Percentiles rank a stretch among this genome's conserved stretches.
phyloP scores from a whole-genome alignment of 92 coral and sea anemone species.

The Plumapathes pennacea region DNA sequence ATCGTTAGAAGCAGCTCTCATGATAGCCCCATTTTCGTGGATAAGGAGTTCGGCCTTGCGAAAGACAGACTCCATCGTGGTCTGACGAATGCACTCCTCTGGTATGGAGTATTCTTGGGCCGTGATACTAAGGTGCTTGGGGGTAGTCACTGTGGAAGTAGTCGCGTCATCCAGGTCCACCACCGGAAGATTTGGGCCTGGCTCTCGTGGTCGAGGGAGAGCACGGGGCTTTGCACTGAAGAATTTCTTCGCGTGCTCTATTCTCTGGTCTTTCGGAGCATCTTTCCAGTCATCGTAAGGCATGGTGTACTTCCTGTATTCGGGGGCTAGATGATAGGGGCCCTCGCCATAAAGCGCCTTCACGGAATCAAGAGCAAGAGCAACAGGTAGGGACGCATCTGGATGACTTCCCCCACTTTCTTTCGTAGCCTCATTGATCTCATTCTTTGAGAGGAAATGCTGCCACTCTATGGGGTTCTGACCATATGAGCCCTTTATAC shows the following conservation, averaged over 20 bases:
- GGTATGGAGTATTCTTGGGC: constrained; percentile 42
- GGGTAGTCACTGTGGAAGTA: not conserved
- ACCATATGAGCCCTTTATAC: constrained; percentile 32
- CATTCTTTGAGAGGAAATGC: constrained; percentile 46
- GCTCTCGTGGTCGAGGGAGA: too few relatives aligned
- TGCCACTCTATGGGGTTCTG: constrained; percentile 62
- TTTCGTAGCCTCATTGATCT: constrained; percentile 19
- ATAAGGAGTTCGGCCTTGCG: constrained; percentile 37
- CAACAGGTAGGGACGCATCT: constrained; percentile 24
- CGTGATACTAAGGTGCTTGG: constrained; percentile 9
- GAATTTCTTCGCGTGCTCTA: constrained; percentile 9
- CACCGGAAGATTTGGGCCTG: too few relatives aligned
- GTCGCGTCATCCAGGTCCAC: not conserved
- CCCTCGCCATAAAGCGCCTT: constrained; percentile 52
- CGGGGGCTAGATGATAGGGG: constrained; percentile 17
- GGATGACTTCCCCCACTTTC: constrained; percentile 17
- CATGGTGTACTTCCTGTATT: not conserved
- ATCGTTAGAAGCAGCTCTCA: constrained; percentile 35
- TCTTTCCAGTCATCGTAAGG: constrained; percentile 39
- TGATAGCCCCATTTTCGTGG: constrained; percentile 37
- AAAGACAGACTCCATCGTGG: constrained; percentile 24
- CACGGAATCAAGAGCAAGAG: constrained; percentile 28
- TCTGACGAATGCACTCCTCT: constrained; percentile 12
- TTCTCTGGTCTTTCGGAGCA: constrained; percentile 10
- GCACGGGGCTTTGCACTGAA: constrained; percentile 14